These are phyloP conservation scores for Baryphthengus martii DNA, from an alignment of 2,113 vertebrate species.

Conservation along the genomic window DNA sequence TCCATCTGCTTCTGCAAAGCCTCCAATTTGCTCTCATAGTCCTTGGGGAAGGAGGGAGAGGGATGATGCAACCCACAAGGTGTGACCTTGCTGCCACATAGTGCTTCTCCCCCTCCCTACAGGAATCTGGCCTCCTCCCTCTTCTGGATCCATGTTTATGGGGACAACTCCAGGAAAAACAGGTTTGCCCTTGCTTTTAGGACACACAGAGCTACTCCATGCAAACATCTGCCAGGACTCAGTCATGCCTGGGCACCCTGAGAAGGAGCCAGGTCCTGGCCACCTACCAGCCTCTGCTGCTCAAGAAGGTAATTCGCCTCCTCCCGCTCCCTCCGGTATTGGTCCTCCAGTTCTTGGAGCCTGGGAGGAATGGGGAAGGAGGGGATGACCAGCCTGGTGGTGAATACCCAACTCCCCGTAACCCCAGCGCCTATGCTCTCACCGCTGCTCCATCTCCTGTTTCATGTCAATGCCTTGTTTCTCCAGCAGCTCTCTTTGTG, in stretches of 20 bases:
- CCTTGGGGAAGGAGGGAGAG: conserved; percentile 68
- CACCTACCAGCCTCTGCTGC: conserved; percentile 92
- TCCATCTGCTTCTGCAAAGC: conserved; percentile 96
- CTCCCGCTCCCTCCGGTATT: conserved; percentile 92
- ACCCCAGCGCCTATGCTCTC: background rate
- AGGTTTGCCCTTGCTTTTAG: background rate
- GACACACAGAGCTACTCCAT: background rate
- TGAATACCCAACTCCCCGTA: background rate
- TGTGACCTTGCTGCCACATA: background rate
- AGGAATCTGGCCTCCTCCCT: background rate
- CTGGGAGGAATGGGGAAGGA: conserved; percentile 55
- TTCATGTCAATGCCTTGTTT: conserved; percentile 99
- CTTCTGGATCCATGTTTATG: background rate
- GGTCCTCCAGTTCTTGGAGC: conserved; percentile 95
- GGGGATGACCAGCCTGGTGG: background rate
- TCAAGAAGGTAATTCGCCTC: conserved; percentile 95
- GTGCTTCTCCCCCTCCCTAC: background rate
- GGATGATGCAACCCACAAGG: background rate
- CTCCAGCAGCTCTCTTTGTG: conserved; percentile 93
- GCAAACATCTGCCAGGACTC: background rate
- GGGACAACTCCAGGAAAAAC: background rate
- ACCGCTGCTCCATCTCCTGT: conserved; percentile 99
- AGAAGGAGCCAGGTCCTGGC: background rate
- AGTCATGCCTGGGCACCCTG: background rate
- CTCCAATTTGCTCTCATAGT: conserved; percentile 96